Base-by-base conservation (phyloP, 1,140 invertebrate genomes). In the Drosophila suzukii region DNA sequence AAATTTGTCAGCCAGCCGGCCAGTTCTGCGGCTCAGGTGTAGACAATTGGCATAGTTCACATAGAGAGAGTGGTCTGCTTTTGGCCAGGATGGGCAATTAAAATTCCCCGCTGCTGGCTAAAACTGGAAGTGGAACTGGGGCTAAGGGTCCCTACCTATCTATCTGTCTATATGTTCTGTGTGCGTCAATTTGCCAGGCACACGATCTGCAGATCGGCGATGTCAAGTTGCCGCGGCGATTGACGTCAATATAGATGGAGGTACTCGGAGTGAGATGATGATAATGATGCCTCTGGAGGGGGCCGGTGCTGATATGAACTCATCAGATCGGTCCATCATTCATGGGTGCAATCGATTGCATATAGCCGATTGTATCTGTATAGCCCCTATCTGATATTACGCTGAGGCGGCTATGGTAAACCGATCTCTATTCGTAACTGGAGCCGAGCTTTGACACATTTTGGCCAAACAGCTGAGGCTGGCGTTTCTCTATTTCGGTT, bases 11-110 rank as follows among this genome's bases (percentile, higher is more conserved):
- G 68, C 63, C 54, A 50, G 66, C 15, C 50, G 39, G 59, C 38
- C 49, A 41, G 44, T 46, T 61, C 76, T 57, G 39, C 13, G 43
- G 46, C 61, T 57, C 66, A 85, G 82, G 82, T 85, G 82, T 86
- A 85, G 82, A 71, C 84, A 89, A 88, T 88, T 88, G 83, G 83
- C 84, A 88, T 88, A 88, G 83, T 88, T 88, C 83, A 88, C 84
- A 89, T 83, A 80, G 68, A 51, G 44, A 38, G 24, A 55, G 34
- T 32, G 11, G 8, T 67, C 38, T 51, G 63, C 59, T 70, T 82
- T 78, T 85, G 81, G 82, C 78, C 68, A 86, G 60, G 54, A 62
- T 47, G 50, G 78, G 82, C 82, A 85, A 85, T 86, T 85, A 85
- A 85, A 86, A 85, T 72, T 57, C 50, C 32, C 38, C 43, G 4